Percentiles rank a stretch among this genome's conserved stretches.
phyloP scores from a whole-genome alignment of 2,113 vertebrate species.

The Callocephalon fimbriatum region DNA sequence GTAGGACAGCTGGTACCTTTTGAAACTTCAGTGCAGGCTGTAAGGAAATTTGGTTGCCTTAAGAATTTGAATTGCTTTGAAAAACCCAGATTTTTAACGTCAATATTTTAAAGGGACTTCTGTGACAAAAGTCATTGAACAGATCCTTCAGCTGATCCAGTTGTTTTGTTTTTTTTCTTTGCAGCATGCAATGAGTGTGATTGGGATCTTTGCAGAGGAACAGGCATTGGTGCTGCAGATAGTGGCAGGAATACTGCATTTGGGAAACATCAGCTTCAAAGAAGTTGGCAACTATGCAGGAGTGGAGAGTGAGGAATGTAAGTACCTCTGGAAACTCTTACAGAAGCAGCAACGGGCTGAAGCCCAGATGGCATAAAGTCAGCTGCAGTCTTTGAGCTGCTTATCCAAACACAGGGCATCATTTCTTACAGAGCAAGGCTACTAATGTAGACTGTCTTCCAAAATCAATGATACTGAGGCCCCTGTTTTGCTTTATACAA shows the following conservation, averaged over 20 bases:
- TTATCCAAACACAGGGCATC: neutral
- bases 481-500: neutral
- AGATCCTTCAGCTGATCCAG: neutral
- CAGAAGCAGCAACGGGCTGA: neutral
- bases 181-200: slow-evolving; percentile 96
- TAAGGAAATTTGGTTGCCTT: neutral
- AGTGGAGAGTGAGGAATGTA: slow-evolving; percentile 97
- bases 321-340: slow-evolving; percentile 59
- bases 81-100: neutral
- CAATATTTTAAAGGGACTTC: neutral
- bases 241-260: slow-evolving; percentile 92
- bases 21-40: neutral
- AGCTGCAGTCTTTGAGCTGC: neutral
- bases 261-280: slow-evolving; percentile 95
- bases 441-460: neutral
- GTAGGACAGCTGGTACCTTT: neutral
- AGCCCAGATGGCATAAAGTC: neutral
- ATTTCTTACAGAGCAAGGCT: neutral
- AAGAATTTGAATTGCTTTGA: neutral
- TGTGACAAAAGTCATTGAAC: neutral
- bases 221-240: slow-evolving; percentile 92
- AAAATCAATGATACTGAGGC: neutral
- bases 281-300: slow-evolving; percentile 96
- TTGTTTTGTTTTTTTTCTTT: neutral
- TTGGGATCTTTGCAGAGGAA: slow-evolving; percentile 89